Conservation (phyloP, 2,888 invertebrate species). For the Miltochrista miniata region DNA sequence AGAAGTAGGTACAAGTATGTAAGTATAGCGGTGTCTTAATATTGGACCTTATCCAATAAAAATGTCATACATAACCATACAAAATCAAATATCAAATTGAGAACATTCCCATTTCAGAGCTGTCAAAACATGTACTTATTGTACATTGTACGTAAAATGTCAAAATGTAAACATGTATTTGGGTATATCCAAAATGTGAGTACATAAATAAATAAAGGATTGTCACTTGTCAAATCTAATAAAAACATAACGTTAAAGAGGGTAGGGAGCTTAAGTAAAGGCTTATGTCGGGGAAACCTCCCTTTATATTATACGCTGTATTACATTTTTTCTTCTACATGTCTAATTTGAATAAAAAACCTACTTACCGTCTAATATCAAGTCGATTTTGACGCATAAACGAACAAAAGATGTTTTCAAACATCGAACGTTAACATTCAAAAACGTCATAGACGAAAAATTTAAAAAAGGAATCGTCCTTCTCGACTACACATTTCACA, state of each 20-base stretch:
- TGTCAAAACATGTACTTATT: no score
- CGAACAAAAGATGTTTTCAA: neutral
- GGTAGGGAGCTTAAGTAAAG: neutral
- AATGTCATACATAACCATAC: no score
- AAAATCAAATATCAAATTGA: no score
- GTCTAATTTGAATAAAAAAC: no score
- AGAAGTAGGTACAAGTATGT: no score
- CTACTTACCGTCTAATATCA: neutral
- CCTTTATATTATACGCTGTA: neutral
- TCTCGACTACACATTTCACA: slow-evolving; percentile 7
- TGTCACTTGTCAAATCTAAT: neutral
- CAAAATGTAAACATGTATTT: neutral
- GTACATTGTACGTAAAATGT: no score
- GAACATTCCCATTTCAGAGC: no score
- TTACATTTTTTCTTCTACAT: neutral
- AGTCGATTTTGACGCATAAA: neutral
- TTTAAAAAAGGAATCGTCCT: neutral
- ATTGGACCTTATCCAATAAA: no score
- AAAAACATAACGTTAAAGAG: neutral
- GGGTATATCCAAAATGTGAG: neutral
- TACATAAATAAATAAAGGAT: neutral
- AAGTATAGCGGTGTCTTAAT: no score
- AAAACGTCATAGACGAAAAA: neutral
- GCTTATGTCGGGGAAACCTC: neutral
- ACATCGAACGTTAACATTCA: neutral